Evolutionary conservation across 2,113 vertebrate species (phyloP).

Genomic region (Struthidea cinerea): DNA sequence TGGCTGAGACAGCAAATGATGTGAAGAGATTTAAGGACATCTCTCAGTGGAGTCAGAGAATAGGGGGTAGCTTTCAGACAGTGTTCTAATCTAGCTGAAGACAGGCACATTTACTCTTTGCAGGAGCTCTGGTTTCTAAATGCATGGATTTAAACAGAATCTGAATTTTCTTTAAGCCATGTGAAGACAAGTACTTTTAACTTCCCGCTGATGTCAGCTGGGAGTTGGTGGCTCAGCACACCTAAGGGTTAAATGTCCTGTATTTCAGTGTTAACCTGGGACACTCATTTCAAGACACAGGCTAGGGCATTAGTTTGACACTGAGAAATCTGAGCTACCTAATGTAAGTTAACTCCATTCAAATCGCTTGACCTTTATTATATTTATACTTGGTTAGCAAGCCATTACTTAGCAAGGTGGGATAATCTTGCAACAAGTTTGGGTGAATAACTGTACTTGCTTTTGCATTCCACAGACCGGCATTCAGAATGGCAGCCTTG

Average conservation of each 20-base stretch:
- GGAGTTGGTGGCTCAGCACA: neutral
- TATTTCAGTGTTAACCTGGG: neutral
- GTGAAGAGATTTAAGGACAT: neutral
- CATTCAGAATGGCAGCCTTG: slow-evolving; percentile 66
- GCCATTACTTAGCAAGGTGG: neutral
- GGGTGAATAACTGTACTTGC: slow-evolving; percentile 38
- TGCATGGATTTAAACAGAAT: neutral
- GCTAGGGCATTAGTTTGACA: neutral
- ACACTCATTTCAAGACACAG: neutral
- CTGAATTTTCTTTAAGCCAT: neutral
- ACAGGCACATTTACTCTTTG: neutral
- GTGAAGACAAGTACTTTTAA: neutral
- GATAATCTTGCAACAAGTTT: neutral
- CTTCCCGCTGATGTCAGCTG: neutral
- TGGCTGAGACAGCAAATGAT: neutral
- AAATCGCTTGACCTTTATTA: neutral
- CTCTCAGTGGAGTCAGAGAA: neutral
- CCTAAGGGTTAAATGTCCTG: neutral
- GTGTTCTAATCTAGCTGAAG: neutral
- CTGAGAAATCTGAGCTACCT: neutral
- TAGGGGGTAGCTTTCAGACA: neutral
- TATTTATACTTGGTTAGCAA: neutral
- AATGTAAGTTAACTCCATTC: neutral
- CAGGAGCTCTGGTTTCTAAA: neutral
- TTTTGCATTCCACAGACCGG: slow-evolving; percentile 60